Percentiles rank a stretch among this genome's conserved stretches.
These are phyloP conservation scores for Muscicapa striata DNA, from an alignment of 2,797 vertebrate species.

Conservation along the genomic window DNA sequence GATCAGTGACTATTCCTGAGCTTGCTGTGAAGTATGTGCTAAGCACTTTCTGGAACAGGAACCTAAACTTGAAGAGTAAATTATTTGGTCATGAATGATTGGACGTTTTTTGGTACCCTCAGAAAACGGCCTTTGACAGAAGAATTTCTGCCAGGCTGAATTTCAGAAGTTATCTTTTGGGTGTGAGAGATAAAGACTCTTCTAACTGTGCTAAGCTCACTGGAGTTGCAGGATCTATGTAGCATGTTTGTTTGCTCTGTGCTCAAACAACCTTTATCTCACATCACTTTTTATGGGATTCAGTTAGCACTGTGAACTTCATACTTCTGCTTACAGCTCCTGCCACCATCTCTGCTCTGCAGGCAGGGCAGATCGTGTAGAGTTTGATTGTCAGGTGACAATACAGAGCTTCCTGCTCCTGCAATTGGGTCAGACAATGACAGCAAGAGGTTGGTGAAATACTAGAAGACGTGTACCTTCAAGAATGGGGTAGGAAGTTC, in stretches of 20 bases:
- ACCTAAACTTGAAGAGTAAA: not conserved
- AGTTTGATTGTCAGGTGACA: not conserved
- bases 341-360: not conserved
- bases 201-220: not conserved
- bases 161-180: not conserved
- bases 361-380: not conserved
- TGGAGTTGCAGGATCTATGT: not conserved
- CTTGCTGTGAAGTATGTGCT: not conserved
- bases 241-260: not conserved
- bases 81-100: not conserved
- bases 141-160: not conserved
- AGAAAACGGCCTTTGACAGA: not conserved
- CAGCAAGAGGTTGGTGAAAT: not conserved
- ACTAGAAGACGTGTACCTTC: not conserved
- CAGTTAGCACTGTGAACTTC: conserved; percentile 21
- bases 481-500: not conserved
- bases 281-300: conserved; percentile 59
- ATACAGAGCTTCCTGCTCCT: not conserved
- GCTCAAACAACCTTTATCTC: conserved; percentile 45
- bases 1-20: not conserved
- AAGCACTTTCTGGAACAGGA: not conserved
- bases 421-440: not conserved
- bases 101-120: not conserved
- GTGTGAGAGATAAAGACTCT: not conserved
- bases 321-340: conserved; percentile 40